phyloP scores from a whole-genome alignment of 2,888 invertebrate species.

The Agrochola macilenta region DNA sequence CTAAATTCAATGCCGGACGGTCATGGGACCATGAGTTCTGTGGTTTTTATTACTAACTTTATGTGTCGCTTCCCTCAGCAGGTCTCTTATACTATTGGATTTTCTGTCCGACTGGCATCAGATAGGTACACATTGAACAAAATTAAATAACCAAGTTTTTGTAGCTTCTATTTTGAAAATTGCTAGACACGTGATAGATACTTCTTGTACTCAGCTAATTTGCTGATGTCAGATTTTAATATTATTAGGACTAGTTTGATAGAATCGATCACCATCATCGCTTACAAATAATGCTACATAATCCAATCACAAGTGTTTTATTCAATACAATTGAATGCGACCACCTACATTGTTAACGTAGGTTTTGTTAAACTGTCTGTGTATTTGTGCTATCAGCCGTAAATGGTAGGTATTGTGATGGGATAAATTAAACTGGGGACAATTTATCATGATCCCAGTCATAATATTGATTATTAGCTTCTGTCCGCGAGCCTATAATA shows the following conservation, averaged over 20 bases:
- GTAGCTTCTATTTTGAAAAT: background rate
- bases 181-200: background rate
- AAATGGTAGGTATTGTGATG: slow-evolving; percentile 16
- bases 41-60: no score
- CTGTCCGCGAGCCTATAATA: no score
- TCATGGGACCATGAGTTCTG: no score
- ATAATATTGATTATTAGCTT: background rate
- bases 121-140: background rate
- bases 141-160: background rate
- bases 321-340: slow-evolving; percentile 5
- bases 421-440: slow-evolving; percentile 1
- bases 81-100: no score
- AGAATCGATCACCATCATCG: background rate
- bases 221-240: background rate
- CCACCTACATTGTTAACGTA: slow-evolving; percentile 9
- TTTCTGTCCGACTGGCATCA: background rate
- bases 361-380: slow-evolving; percentile 20
- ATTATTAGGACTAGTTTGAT: background rate
- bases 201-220: background rate
- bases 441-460: background rate
- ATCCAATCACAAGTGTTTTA: background rate
- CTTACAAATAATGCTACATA: background rate
- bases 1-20: no score
- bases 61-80: no score
- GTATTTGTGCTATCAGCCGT: slow-evolving; percentile 32